Evolutionary conservation across 2,113 vertebrate genomes (phyloP).

Genomic region (Aptenodytes patagonicus): DNA sequence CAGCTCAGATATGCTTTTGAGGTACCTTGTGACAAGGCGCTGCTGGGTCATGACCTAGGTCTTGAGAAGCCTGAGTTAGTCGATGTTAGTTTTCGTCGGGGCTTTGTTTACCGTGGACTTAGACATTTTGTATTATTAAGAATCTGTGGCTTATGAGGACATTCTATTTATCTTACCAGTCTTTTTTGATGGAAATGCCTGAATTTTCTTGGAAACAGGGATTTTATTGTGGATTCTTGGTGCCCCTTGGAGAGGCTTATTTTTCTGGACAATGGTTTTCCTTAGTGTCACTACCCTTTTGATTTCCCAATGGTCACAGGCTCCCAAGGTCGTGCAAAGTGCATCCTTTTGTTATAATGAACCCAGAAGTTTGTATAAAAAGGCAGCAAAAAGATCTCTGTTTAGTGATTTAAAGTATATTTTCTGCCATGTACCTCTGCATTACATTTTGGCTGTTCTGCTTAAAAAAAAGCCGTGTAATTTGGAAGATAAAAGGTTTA

Average conservation of each 20-base stretch:
- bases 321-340: constrained; percentile 73
- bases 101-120: constrained; percentile 75
- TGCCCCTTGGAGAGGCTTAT: constrained; percentile 77
- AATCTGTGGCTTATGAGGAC: constrained; percentile 74
- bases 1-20: constrained; percentile 59
- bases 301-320: constrained; percentile 73
- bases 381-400: constrained; percentile 7
- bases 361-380: constrained; percentile 61
- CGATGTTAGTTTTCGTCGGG: constrained; percentile 72
- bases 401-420: not conserved
- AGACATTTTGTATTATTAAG: constrained; percentile 77
- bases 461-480: not conserved
- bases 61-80: constrained; percentile 72
- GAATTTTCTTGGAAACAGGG: constrained; percentile 77
- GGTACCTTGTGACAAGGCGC: constrained; percentile 55
- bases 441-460: not conserved
- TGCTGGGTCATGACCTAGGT: constrained; percentile 62
- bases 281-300: constrained; percentile 75
- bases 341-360: constrained; percentile 74
- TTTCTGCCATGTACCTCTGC: not conserved
- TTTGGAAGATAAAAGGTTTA: not conserved
- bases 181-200: constrained; percentile 79
- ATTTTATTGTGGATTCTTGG: constrained; percentile 76
- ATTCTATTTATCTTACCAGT: constrained; percentile 76
- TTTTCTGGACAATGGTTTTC: constrained; percentile 77